Evolutionary conservation across 2,113 vertebrate species (phyloP).

Genomic region (Podarcis raffonei): DNA sequence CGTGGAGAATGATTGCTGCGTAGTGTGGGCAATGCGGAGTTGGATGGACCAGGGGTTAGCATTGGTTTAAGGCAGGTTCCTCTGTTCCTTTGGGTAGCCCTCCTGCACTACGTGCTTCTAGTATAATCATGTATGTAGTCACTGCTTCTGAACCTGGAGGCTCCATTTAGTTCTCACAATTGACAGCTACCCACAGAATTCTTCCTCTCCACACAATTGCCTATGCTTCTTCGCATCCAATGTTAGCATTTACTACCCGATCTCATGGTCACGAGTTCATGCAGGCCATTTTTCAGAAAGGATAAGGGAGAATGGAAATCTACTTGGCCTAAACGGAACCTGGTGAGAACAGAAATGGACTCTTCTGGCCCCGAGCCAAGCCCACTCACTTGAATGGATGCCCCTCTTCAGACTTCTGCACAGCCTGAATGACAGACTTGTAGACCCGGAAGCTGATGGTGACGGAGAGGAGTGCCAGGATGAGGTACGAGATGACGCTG

Average conservation of each 20-base stretch:
- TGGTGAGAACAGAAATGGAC: no score
- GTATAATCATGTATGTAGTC: background rate
- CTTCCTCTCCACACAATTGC: no score
- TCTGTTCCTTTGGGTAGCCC: no score
- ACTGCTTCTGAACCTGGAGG: background rate
- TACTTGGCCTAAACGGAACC: no score
- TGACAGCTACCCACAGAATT: no score
- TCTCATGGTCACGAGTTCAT: background rate
- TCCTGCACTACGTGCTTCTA: no score
- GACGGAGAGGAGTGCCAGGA: constrained; percentile 90
- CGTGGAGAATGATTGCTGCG: no score
- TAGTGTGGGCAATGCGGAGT: no score
- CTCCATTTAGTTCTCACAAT: background rate
- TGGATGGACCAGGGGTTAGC: no score
- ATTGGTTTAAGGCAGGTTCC: no score
- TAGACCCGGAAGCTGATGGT: constrained; percentile 94
- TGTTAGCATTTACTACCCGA: background rate
- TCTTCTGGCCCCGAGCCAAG: no score
- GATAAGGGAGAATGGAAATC: background rate
- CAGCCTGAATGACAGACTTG: constrained; percentile 90
- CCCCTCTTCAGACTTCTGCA: constrained; percentile 90
- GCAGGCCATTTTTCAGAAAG: background rate
- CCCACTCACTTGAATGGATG: constrained; percentile 91
- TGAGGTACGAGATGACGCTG: constrained; percentile 90
- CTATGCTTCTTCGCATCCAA: no score